Evolutionary conservation across 2,113 vertebrate species (phyloP).

Genomic region (Eclectus roratus): DNA sequence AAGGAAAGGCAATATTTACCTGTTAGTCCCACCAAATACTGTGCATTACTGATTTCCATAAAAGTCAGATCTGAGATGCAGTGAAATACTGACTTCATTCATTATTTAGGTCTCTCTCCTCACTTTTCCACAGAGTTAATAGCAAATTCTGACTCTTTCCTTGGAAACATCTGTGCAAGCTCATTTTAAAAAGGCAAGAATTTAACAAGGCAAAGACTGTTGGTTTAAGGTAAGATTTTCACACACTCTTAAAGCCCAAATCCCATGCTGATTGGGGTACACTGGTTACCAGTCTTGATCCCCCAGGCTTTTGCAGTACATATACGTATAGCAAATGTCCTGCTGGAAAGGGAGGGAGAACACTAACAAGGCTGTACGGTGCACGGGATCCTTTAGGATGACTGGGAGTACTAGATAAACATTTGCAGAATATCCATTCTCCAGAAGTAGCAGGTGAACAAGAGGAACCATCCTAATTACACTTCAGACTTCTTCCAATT

Average conservation of each 20-base stretch:
- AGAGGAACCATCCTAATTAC: background rate
- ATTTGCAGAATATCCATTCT: background rate
- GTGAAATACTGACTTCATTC: conserved; percentile 5
- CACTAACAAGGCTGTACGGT: background rate
- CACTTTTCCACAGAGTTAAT: background rate
- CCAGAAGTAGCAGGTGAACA: background rate
- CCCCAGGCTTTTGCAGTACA: background rate
- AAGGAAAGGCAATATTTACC: conserved; percentile 1
- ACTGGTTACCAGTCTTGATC: background rate
- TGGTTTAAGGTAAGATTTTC: background rate
- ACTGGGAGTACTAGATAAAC: background rate
- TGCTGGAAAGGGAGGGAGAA: background rate
- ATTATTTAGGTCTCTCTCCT: background rate
- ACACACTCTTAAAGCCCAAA: background rate
- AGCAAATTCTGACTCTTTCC: background rate
- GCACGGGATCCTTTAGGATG: background rate
- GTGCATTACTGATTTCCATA: background rate
- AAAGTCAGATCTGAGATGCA: background rate
- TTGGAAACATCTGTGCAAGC: background rate
- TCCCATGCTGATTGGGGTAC: background rate
- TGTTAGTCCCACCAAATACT: background rate
- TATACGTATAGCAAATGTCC: background rate
- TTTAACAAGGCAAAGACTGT: background rate
- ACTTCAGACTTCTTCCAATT: background rate
- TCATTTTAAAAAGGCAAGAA: background rate